Evolutionary conservation across 2,797 vertebrate species (phyloP), one percentile per base, ranked within the genome.

Genomic region (Sebastes nivosus): DNA sequence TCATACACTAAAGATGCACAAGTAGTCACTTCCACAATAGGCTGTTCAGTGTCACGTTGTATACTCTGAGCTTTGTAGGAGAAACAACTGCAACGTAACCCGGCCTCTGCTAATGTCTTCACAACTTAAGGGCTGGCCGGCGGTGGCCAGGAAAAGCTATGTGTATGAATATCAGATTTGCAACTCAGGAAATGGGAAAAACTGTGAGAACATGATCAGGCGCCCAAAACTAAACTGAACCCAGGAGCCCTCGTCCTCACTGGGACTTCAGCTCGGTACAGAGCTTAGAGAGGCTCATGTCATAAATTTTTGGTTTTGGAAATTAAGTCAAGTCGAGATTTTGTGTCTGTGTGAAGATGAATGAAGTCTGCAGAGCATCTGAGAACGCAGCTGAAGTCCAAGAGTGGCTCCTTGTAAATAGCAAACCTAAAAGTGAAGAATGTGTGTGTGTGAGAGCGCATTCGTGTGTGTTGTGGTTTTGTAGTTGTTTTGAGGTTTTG

Each of bases 21-120:
- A 72, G 67, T 34, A 20, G 14, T 42, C 71, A 5, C 24, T 29
- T 30, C 61, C 30, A 2, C 2, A 6, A 55, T 57, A 77, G 50
- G 61, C 71, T 60, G 58, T 55, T 78, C 20, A 3, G 52, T 57
- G 30, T 86, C 69, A 34, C 14, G 2, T 58, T 77, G 85, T 83
- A 16, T 68, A 72, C 34, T 67, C 8, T 29, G 64, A 79, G 24
- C 67, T 76, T 73, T 81, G 74, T 50, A 32, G 54, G 69, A 76
- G 83, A 82, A 88, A 86, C 82, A 86, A 83, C 87, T 88, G 85
- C 80, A 92, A 85, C 22, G 63, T 78, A 88, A 87, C 80, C 68
- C 13, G 16, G 75, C 38, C 85, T 92, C 80, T 79, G 88, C 76
- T 89, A 91, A 88, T 90, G 88, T 91, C 87, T 88, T 92, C 83